A percentile compares a stretch with the other conserved stretches of the same genome.
Conservation (phyloP, 2,888 invertebrate species). For the Apotomis capreana region DNA sequence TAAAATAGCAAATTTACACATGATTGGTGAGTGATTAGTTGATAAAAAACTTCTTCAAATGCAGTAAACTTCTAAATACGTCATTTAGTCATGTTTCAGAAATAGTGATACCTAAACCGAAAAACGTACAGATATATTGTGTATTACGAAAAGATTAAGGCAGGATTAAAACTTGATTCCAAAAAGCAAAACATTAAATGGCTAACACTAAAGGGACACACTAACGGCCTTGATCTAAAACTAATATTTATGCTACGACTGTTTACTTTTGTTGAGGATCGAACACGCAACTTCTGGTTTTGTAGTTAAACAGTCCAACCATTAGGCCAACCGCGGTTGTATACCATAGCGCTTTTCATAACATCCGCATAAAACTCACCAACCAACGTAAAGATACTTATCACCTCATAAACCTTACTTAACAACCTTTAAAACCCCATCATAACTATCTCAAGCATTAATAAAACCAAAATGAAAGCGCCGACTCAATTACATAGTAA, state of each 20-base stretch:
- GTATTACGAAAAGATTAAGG: too few relatives aligned
- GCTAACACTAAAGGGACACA: too few relatives aligned
- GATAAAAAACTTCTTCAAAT: too few relatives aligned
- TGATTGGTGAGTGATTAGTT: too few relatives aligned
- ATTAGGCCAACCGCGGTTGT: neutral
- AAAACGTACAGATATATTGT: too few relatives aligned
- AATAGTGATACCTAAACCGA: too few relatives aligned
- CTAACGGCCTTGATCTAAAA: too few relatives aligned
- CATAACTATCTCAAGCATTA: constrained; percentile 18
- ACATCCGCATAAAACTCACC: constrained; percentile 12
- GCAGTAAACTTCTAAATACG: too few relatives aligned
- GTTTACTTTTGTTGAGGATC: neutral
- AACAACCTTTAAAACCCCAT: constrained; percentile 26
- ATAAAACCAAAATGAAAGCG: constrained; percentile 18
- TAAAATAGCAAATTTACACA: neutral
- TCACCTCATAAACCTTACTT: constrained; percentile 21
- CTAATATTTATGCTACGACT: too few relatives aligned
- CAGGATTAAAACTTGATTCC: too few relatives aligned
- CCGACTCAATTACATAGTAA: constrained; percentile 32
- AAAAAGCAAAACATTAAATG: too few relatives aligned
- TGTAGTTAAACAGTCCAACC: neutral
- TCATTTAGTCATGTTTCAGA: too few relatives aligned
- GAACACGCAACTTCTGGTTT: neutral
- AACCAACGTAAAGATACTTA: constrained; percentile 23
- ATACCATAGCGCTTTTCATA: neutral